Evolutionary conservation across 2,797 vertebrate genomes (phyloP), one percentile per base, ranked within the genome.

Genomic region (Psittacula echo): DNA sequence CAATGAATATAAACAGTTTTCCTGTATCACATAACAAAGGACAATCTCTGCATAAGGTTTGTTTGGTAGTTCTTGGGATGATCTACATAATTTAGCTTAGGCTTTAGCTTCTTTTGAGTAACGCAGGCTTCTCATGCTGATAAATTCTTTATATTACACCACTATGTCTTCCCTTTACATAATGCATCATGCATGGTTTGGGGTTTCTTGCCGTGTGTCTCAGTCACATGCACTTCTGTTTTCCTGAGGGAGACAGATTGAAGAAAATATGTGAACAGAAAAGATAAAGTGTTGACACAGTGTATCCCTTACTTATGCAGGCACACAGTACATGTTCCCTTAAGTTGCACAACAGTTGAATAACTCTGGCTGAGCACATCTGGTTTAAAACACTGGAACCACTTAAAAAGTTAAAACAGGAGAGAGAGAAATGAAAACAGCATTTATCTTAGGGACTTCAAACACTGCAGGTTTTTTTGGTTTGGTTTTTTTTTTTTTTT

Each of bases 91-190:
- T 78, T 90, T 50, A 81, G 42, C 30, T 89, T 62, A 85, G 72
- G 17, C 44, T 93, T 83, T 87, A 89, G 20, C 58, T 74, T 68
- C 71, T 90, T 48, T 80, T 83, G 61, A 74, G 86, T 92, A 84
- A 90, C 13, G 50, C n/a, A 47, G 53, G 34, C 32, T 66, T 87
- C 86, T 94, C 78, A 72, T 82, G 34, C 26, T 81, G 65, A 89
- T 87, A 87, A 87, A 95, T 92, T 95, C 68, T 94, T 94, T 60
- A 87, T 94, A 77, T 56, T 73, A 66, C 22, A 89, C 30, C 17
- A 58, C 39, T 34, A 45, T 41, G 16, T 77, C 67, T 90, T 67
- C 42, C 45, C 58, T 65, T 79, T 87, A 89, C 58, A 85, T 79
- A 94, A 94, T 85, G 77, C 60, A 83, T 83, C 71, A 58, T 80